Evolutionary conservation across 2,797 vertebrate genomes (phyloP).

Genomic region (Micrastur ruficollis): DNA sequence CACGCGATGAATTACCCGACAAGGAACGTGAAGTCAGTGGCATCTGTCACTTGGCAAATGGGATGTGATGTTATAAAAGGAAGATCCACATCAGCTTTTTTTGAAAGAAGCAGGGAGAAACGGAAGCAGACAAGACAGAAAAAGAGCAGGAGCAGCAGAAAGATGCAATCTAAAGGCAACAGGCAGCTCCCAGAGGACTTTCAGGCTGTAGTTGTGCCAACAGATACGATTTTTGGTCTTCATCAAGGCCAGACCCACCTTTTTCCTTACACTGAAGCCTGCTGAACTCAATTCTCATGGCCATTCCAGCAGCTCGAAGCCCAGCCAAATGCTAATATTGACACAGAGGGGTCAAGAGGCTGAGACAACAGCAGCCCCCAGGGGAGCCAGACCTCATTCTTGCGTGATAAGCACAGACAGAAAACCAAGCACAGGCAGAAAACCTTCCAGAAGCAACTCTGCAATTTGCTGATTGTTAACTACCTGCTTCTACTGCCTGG

Average conservation of each 20-base stretch:
- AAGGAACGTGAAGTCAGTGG: not conserved
- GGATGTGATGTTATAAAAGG: not conserved
- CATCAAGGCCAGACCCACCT: not conserved
- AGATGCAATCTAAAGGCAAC: not conserved
- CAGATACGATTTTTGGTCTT: not conserved
- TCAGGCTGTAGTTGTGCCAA: not conserved
- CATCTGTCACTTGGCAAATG: not conserved
- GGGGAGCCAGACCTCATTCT: not conserved
- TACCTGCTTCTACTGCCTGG: not conserved
- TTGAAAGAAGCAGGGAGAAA: not conserved
- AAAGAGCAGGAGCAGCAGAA: constrained; percentile 10
- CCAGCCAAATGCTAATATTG: not conserved
- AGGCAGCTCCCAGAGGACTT: not conserved
- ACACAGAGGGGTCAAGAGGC: not conserved
- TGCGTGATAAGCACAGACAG: not conserved
- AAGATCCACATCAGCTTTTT: not conserved
- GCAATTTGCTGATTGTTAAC: not conserved
- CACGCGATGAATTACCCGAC: not conserved
- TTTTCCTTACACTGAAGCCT: not conserved
- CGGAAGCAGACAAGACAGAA: not conserved
- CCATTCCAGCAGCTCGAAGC: not conserved
- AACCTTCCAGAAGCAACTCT: not conserved
- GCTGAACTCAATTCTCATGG: not conserved
- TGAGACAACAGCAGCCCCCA: not conserved
- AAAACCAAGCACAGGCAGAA: not conserved